Percentiles rank a stretch among this genome's conserved stretches.
These are phyloP conservation scores for Ptyas mucosa DNA, from an alignment of 2,113 vertebrate genomes.

Conservation along the genomic window DNA sequence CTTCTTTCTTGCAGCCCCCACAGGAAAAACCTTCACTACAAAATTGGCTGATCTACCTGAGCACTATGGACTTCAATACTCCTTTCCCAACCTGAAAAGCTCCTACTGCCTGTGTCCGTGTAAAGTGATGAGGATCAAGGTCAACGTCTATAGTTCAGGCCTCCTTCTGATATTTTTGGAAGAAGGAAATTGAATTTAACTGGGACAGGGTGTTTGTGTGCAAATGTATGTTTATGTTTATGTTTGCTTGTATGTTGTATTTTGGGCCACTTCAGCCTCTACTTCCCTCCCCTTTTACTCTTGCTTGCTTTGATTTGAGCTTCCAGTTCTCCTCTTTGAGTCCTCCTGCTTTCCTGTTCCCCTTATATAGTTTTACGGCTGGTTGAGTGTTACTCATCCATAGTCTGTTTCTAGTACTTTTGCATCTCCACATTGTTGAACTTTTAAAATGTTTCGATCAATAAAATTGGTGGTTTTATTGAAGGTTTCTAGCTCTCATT, in stretches of 20 bases:
- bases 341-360: neutral
- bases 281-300: neutral
- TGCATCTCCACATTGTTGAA: neutral
- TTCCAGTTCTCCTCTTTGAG: neutral
- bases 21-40: slow-evolving; percentile 5
- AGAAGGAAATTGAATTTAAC: neutral
- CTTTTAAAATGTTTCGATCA: neutral
- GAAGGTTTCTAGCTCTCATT: neutral
- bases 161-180: neutral
- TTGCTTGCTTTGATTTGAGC: neutral
- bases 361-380: neutral
- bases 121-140: too few relatives aligned
- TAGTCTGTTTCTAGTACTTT: neutral
- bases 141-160: neutral
- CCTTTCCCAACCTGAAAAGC: neutral
- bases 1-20: slow-evolving; percentile 16
- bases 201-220: too few relatives aligned
- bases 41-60: slow-evolving; percentile 20
- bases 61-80: neutral
- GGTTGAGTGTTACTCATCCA: neutral
- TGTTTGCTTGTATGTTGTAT: neutral
- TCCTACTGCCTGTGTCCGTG: too few relatives aligned
- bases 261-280: neutral
- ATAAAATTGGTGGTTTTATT: neutral
- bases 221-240: neutral